These are phyloP conservation scores for Cyclophora punctaria DNA, from an alignment of 2,888 invertebrate species.

Conservation along the genomic window DNA sequence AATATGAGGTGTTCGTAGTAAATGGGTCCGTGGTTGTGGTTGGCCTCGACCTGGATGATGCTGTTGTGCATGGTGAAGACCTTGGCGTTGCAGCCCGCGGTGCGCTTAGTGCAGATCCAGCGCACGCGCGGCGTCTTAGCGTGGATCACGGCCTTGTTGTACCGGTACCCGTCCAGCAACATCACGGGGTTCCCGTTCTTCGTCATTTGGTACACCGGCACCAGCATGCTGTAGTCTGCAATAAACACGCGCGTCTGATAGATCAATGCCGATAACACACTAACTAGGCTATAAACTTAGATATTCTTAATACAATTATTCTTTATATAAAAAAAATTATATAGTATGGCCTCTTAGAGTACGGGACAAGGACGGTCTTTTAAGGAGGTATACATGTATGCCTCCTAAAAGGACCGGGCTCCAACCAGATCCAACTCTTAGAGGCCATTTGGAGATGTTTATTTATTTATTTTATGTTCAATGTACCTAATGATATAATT, in stretches of 20 bases:
- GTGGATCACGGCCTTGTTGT: slow-evolving; percentile 9
- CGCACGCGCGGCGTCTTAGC: slow-evolving; percentile 25
- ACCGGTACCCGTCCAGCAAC: slow-evolving; percentile 23
- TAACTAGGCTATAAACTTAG: neutral
- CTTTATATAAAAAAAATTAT: no score
- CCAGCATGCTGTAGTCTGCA: neutral
- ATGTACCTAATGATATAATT: no score
- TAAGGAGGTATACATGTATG: no score
- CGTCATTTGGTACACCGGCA: slow-evolving; percentile 1
- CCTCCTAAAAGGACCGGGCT: no score
- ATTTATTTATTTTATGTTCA: no score
- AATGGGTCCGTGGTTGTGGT: slow-evolving; percentile 22
- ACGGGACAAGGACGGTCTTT: no score
- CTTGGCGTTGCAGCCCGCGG: slow-evolving; percentile 30
- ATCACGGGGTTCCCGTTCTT: slow-evolving; percentile 23
- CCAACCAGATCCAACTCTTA: no score
- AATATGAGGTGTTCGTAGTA: slow-evolving; percentile 6
- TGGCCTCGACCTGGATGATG: slow-evolving; percentile 10
- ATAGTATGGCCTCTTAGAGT: neutral
- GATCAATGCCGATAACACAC: neutral
- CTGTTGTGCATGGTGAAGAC: slow-evolving; percentile 25
- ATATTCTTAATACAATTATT: neutral
- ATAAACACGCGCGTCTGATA: neutral
- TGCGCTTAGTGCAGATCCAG: slow-evolving; percentile 29
- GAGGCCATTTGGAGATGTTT: no score